Conservation (phyloP, 2,113 vertebrate genomes). For the Murina feae region DNA sequence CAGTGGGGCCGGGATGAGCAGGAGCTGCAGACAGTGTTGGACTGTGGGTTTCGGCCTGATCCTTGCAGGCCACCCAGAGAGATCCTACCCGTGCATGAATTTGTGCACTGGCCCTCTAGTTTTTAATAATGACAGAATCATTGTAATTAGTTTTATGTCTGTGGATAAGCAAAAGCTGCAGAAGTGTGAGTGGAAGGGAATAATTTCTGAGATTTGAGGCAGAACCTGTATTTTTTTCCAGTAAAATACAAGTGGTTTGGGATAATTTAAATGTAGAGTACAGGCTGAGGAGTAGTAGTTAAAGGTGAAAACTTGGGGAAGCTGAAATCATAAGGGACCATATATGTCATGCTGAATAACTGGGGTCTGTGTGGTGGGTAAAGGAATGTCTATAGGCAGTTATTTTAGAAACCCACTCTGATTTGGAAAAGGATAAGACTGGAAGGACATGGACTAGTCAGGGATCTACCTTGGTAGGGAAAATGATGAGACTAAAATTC, state of each 20-base stretch:
- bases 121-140: background rate
- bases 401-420: background rate
- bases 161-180: background rate
- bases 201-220: background rate
- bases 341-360: background rate
- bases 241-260: background rate
- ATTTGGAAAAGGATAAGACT: background rate
- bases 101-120: too few species aligned
- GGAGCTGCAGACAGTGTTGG: too few species aligned
- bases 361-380: background rate
- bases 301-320: background rate
- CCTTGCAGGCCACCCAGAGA: too few species aligned
- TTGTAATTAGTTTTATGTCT: background rate
- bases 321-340: background rate
- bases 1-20: too few species aligned
- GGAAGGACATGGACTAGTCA: background rate
- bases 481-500: background rate
- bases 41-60: too few species aligned
- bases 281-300: background rate
- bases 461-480: background rate
- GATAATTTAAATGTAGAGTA: background rate
- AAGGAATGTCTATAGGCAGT: background rate
- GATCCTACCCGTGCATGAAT: too few species aligned
- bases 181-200: background rate
- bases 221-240: background rate